A percentile compares a stretch with the other conserved stretches of the same genome.
phyloP scores from a whole-genome alignment of 2,888 invertebrate species.

The Xestoiulus laeticollis region DNA sequence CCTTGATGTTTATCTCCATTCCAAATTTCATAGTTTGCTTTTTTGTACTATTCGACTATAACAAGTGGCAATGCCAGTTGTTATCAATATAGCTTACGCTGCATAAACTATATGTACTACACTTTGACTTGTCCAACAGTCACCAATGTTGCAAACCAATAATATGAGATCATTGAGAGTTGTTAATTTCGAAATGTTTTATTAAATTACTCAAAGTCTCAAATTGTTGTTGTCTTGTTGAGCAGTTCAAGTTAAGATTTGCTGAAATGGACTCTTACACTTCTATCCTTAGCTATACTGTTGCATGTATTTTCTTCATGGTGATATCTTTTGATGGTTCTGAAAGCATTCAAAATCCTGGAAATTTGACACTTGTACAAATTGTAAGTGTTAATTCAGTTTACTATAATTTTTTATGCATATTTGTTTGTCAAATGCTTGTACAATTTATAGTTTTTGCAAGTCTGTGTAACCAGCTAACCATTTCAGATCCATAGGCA shows the following conservation, averaged over 20 bases:
- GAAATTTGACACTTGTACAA: neutral
- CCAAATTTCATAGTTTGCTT: neutral
- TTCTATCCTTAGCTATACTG: neutral
- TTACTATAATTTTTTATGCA: too few relatives aligned
- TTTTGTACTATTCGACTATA: neutral
- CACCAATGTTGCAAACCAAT: neutral
- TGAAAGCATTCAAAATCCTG: neutral
- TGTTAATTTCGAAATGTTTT: neutral
- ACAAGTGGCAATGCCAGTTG: neutral
- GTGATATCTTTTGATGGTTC: neutral
- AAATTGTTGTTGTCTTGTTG: too few relatives aligned
- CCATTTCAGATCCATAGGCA: slow-evolving; percentile 12
- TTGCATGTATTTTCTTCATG: neutral
- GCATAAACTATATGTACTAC: neutral
- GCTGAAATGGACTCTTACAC: neutral
- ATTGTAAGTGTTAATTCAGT: neutral
- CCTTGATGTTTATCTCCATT: neutral
- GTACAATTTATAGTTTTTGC: neutral
- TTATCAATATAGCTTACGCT: neutral
- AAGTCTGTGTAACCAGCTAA: too few relatives aligned
- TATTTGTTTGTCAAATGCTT: neutral
- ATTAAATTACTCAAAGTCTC: too few relatives aligned
- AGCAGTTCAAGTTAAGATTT: neutral
- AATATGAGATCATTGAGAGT: neutral
- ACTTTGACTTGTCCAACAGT: neutral